Conservation (phyloP, 2,888 invertebrate species). For the Hydrotaea diabolus region DNA sequence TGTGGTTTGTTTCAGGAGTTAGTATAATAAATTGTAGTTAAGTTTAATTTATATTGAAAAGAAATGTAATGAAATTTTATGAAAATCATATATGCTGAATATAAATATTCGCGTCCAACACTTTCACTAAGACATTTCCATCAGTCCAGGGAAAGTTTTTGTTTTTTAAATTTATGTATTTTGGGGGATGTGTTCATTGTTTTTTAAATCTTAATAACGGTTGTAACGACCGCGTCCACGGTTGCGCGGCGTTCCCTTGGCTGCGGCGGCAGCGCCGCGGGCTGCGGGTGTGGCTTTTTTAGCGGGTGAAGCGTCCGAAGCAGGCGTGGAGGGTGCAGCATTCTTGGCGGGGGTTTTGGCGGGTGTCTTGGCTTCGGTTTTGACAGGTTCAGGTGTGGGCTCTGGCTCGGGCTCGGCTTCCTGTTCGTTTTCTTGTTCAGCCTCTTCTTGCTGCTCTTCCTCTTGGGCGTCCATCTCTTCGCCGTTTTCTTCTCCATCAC, state of each 20-base stretch:
- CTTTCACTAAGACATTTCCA: slow-evolving; percentile 41
- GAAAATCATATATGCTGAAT: slow-evolving; percentile 67
- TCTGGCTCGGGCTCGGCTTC: slow-evolving; percentile 71
- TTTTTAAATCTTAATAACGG: slow-evolving; percentile 74
- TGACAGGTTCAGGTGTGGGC: slow-evolving; percentile 69
- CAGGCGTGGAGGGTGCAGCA: slow-evolving; percentile 71
- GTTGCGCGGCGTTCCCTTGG: slow-evolving; percentile 78
- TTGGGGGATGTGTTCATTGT: not conserved
- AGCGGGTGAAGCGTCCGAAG: slow-evolving; percentile 80
- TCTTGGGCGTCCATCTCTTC: slow-evolving; percentile 72
- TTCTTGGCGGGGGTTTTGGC: slow-evolving; percentile 70
- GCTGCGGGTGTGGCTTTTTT: slow-evolving; percentile 74
- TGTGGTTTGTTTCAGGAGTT: slow-evolving; percentile 1
- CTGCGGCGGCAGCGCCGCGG: slow-evolving; percentile 69
- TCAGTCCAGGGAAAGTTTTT: slow-evolving; percentile 39
- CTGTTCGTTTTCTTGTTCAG: slow-evolving; percentile 68
- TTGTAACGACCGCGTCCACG: slow-evolving; percentile 80
- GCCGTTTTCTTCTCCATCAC: slow-evolving; percentile 72
- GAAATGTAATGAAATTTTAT: slow-evolving; percentile 50
- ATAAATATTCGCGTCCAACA: slow-evolving; percentile 66
- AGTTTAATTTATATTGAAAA: slow-evolving; percentile 55
- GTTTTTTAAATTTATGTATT: slow-evolving; percentile 21
- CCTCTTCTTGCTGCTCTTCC: slow-evolving; percentile 74
- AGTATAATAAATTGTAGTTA: slow-evolving; percentile 33
- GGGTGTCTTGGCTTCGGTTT: slow-evolving; percentile 67